Percentiles rank a stretch among this genome's conserved stretches.
Conservation (phyloP, 2,888 invertebrate genomes). For the Crossocerus cetratus region DNA sequence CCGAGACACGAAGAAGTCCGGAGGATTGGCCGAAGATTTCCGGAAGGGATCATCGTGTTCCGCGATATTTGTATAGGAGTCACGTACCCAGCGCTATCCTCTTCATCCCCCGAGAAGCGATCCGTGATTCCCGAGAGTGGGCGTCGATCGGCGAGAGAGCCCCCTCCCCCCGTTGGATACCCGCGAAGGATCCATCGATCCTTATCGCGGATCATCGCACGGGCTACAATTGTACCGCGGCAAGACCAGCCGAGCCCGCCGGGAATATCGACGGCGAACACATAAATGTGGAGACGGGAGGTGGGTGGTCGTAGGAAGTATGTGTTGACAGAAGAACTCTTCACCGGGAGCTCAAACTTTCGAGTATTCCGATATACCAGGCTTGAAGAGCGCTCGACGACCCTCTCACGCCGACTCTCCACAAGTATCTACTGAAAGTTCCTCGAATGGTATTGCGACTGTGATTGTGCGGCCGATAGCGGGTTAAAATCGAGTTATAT, state of each 20-base stretch:
- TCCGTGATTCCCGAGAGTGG: slow-evolving; percentile 6
- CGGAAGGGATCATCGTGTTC: slow-evolving; percentile 2
- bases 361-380: too few relatives aligned
- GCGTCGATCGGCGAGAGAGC: neutral
- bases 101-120: slow-evolving; percentile 4
- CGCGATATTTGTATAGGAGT: neutral
- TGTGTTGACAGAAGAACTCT: too few relatives aligned
- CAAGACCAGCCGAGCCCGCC: neutral
- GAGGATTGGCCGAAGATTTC: neutral
- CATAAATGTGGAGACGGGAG: neutral
- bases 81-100: slow-evolving; percentile 8
- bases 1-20: neutral
- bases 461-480: too few relatives aligned
- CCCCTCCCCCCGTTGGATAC: neutral
- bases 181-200: neutral
- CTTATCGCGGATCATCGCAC: slow-evolving; percentile 1
- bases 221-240: neutral
- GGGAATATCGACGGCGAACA: neutral
- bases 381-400: too few relatives aligned
- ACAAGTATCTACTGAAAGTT: too few relatives aligned
- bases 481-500: too few relatives aligned
- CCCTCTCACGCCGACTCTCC: too few relatives aligned
- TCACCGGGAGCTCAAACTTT: too few relatives aligned
- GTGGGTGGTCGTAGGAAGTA: too few relatives aligned
- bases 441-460: too few relatives aligned